Conservation (phyloP, 1,140 invertebrate species). For the Neodiprion lecontei region DNA sequence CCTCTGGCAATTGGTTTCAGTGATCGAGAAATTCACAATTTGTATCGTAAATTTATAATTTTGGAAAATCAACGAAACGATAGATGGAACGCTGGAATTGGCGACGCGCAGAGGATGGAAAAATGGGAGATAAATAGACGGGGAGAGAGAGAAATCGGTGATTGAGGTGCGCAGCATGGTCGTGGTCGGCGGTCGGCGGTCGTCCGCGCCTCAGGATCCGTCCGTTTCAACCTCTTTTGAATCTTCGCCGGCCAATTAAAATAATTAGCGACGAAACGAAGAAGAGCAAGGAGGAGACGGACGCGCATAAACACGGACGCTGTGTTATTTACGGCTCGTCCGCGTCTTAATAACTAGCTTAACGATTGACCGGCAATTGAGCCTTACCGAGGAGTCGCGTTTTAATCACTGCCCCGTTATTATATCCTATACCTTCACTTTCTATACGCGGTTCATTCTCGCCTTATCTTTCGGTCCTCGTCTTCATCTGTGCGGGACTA, state of each 20-base stretch:
- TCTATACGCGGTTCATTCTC: no score
- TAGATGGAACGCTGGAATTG: conserved; percentile 37
- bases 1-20: no score
- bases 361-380: conserved; percentile 5
- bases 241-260: conserved; percentile 57
- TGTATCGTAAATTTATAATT: no score
- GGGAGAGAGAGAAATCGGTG: conserved; percentile 35
- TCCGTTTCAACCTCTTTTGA: conserved; percentile 42
- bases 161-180: conserved; percentile 34
- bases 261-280: conserved; percentile 58
- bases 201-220: conserved; percentile 29
- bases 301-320: not conserved
- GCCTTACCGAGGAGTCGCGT: not conserved
- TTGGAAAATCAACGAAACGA: conserved; percentile 32
- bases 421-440: no score
- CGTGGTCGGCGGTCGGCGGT: not conserved
- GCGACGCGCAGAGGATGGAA: conserved; percentile 23
- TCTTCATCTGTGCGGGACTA: no score
- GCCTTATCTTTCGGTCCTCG: no score
- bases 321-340: not conserved
- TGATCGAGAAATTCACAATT: no score
- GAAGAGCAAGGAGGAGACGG: conserved; percentile 32
- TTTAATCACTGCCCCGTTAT: not conserved
- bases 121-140: conserved; percentile 23
- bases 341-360: not conserved